A percentile compares a stretch with the other conserved stretches of the same genome.
Conservation (phyloP, 2,113 vertebrate species). For the Desmodus rotundus region DNA sequence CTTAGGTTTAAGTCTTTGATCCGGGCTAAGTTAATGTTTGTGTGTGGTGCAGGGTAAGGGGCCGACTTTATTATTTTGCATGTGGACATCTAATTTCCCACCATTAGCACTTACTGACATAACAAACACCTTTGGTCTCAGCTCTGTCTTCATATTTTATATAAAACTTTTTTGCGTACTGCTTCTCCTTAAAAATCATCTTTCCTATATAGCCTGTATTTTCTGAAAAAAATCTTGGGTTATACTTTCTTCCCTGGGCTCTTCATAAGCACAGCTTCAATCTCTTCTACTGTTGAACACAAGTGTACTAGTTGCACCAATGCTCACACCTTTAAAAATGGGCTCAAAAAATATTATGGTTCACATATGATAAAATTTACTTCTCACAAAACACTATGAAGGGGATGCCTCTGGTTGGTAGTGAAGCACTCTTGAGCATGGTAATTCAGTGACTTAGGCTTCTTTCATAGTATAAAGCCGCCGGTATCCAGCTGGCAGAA, state of each 20-base stretch:
- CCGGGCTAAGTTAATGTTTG: neutral
- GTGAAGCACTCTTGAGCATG: neutral
- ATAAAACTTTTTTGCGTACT: neutral
- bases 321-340: neutral
- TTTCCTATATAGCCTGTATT: neutral
- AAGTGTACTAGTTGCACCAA: neutral
- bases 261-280: neutral
- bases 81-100: neutral
- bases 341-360: neutral
- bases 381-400: neutral
- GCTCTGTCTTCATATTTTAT: neutral
- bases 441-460: neutral
- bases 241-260: neutral
- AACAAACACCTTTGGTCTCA: neutral
- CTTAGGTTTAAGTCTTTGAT: neutral
- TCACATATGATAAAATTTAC: neutral
- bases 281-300: neutral
- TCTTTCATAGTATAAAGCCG: neutral
- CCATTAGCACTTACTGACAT: neutral
- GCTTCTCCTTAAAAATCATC: neutral
- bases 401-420: neutral
- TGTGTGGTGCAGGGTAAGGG: too few relatives aligned
- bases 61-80: neutral
- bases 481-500: neutral
- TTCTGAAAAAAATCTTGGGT: neutral